Conservation (phyloP, 2,113 vertebrate species). For the Poecilia latipinna region DNA sequence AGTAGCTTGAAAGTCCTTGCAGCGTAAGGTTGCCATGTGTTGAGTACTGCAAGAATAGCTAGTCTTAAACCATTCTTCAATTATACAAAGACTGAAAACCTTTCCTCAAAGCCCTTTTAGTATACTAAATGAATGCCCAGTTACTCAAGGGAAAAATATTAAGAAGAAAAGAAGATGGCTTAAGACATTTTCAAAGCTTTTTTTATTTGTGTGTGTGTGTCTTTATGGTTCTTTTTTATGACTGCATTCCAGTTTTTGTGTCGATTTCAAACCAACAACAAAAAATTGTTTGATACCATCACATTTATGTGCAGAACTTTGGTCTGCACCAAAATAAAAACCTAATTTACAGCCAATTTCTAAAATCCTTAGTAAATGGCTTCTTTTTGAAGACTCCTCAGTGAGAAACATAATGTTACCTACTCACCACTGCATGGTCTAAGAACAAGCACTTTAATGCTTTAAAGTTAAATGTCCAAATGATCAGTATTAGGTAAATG, state of each 20-base stretch:
- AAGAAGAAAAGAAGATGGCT: background rate
- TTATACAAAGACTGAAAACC: background rate
- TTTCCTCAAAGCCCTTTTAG: background rate
- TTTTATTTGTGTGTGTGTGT: background rate
- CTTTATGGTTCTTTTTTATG: conserved; percentile 57
- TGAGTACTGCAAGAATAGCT: conserved; percentile 29
- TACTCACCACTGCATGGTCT: conserved; percentile 36
- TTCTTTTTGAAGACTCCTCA: background rate
- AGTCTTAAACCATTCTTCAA: background rate
- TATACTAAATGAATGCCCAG: background rate
- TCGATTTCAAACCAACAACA: conserved; percentile 28
- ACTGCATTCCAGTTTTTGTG: conserved; percentile 66
- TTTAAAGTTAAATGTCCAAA: conserved; percentile 62
- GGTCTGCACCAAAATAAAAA: conserved; percentile 2
- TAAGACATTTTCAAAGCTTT: background rate
- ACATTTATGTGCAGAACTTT: conserved; percentile 34
- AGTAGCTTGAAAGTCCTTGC: conserved; percentile 76
- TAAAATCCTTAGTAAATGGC: background rate
- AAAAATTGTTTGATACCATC: conserved; percentile 27
- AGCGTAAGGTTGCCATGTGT: conserved; percentile 70
- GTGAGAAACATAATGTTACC: conserved; percentile 15
- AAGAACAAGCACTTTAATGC: conserved; percentile 78
- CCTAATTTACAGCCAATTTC: conserved; percentile 10
- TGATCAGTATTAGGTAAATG: conserved; percentile 81
- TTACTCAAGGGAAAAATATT: background rate